Evolutionary conservation across 2,888 invertebrate species (phyloP).

Genomic region (Automeris io): DNA sequence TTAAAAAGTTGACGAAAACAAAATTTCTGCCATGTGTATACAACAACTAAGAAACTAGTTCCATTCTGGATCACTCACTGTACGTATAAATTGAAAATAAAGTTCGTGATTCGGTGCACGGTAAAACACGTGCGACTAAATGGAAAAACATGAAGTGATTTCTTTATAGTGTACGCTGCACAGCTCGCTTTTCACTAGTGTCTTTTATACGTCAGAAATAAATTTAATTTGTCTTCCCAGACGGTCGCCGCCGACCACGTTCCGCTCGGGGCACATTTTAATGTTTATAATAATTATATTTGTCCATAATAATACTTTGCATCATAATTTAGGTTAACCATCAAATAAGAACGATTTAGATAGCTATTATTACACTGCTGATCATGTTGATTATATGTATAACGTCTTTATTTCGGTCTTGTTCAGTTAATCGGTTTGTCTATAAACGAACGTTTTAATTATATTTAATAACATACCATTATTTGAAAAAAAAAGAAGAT

Average conservation of each 20-base stretch:
- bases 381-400: not conserved
- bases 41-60: conserved; percentile 19
- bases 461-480: conserved; percentile 1
- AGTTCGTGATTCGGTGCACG: conserved; percentile 30
- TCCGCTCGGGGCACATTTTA: conserved; percentile 1
- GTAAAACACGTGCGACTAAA: conserved; percentile 33
- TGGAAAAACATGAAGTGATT: conserved; percentile 30
- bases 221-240: conserved; percentile 50
- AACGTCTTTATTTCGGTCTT: not conserved
- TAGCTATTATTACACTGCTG: not conserved
- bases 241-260: conserved; percentile 13
- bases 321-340: not conserved
- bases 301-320: conserved; percentile 5
- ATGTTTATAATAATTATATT: conserved; percentile 6
- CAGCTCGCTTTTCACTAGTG: conserved; percentile 27
- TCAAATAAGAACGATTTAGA: not conserved
- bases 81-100: conserved; percentile 37
- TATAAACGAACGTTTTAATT: no score
- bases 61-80: conserved; percentile 13
- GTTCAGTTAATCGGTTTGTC: not conserved
- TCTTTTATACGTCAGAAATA: conserved; percentile 34
- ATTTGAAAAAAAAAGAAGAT: no score
- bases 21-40: conserved; percentile 12
- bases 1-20: conserved; percentile 12
- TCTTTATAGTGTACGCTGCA: conserved; percentile 20